Conservation (phyloP, 2,113 vertebrate genomes). For the Phyllostomus hastatus region DNA sequence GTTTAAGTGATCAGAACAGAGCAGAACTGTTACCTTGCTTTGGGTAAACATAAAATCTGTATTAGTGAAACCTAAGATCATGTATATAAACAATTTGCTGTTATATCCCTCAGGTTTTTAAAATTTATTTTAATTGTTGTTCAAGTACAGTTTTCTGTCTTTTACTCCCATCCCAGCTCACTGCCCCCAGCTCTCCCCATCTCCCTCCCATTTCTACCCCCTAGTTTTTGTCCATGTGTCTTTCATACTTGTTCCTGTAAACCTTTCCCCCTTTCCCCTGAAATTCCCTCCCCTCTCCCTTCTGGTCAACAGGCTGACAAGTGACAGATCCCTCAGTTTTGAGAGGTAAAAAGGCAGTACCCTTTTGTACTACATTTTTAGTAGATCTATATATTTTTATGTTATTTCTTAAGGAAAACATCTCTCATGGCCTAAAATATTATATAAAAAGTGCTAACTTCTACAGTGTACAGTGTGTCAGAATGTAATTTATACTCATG, state of each 20-base stretch:
- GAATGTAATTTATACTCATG: neutral
- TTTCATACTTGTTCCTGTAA: too few relatives aligned
- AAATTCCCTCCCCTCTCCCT: too few relatives aligned
- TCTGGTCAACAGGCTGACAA: too few relatives aligned
- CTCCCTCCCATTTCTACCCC: too few relatives aligned
- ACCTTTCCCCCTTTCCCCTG: too few relatives aligned
- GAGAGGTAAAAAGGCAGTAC: neutral
- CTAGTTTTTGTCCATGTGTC: too few relatives aligned
- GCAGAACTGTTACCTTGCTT: neutral
- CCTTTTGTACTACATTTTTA: neutral
- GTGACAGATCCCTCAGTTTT: neutral
- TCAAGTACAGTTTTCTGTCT: too few relatives aligned
- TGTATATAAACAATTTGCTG: neutral
- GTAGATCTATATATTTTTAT: neutral
- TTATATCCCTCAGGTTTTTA: neutral
- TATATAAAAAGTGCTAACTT: neutral
- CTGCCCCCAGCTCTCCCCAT: too few relatives aligned
- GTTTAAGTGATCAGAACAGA: neutral
- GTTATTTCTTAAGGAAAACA: constrained; percentile 35
- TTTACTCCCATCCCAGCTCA: too few relatives aligned
- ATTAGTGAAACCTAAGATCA: neutral
- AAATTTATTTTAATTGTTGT: too few relatives aligned
- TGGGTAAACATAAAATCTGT: neutral
- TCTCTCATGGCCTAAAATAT: constrained; percentile 2
- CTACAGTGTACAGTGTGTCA: neutral